Evolutionary conservation across 2,888 invertebrate genomes (phyloP), one percentile per base, ranked within the genome.

Genomic region (Cantharis rustica): DNA sequence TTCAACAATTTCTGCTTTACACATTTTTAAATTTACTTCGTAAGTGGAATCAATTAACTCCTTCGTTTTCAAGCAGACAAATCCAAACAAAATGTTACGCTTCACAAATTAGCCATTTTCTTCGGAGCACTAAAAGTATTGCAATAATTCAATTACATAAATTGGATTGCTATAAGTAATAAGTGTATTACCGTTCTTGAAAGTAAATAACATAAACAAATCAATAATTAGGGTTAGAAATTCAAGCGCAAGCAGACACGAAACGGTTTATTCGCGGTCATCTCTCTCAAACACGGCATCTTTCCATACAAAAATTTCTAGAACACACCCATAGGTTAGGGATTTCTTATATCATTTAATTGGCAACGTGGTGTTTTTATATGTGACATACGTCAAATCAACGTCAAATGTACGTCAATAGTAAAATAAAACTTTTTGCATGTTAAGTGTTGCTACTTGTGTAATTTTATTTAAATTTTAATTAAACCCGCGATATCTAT

Each of bases 351-450:
- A 11, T 66, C 23, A 66, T 17, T 66, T 66, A 20, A 23, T 66
- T 66, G 64, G 64, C 64, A 66, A 66, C 23, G 23, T 23, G 15
- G 20, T 16, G 16, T 13, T 66, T 66, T n/a, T 66, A 66, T 23
- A 23, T 66, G 64, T 66, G 64, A 66, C 64, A 66, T 66, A 66
- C 64, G 64, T 66, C 64, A 66, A 66, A 66, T 66, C 64, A 66
- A 66, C 64, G 64, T 66, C 64, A 66, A 66, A 66, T 20, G 64
- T 66, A 66, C 64, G 64, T 66, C 64, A 66, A 66, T 66, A 66
- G 23, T 66, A 66, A 66, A 13, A 66, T 17, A 66, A 17, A 66
- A 66, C n/a, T 20, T 66, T 64, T 66, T 66, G 64, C 64, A 66
- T 66, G 64, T 66, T 66, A n/a, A 66, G 20, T 66, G 64, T 20